These are phyloP conservation scores for Neofelis nebulosa DNA, from an alignment of 2,113 vertebrate genomes.

Conservation along the genomic window DNA sequence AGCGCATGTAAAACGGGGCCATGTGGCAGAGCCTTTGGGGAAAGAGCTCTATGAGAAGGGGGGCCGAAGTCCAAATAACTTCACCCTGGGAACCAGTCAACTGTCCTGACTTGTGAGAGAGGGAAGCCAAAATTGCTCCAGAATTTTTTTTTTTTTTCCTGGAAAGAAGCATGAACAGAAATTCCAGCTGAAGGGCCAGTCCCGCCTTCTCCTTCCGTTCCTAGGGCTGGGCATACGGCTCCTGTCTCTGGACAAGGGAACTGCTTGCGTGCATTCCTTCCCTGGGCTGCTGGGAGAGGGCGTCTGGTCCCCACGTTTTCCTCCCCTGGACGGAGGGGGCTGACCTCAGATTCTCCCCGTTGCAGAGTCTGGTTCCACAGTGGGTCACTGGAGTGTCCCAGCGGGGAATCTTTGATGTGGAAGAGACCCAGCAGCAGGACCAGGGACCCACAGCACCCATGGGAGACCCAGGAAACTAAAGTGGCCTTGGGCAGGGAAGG, in stretches of 20 bases:
- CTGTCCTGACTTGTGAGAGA: background rate
- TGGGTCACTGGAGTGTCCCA: background rate
- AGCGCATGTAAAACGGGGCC: background rate
- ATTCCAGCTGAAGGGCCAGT: background rate
- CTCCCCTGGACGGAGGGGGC: background rate
- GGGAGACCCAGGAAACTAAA: background rate
- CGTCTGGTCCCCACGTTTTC: background rate
- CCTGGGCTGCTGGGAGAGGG: background rate
- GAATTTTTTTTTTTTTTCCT: background rate
- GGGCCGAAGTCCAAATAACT: background rate
- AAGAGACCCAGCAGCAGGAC: background rate
- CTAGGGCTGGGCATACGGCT: background rate
- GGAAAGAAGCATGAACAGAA: constrained; percentile 32
- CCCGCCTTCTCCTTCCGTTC: background rate
- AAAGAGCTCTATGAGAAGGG: background rate
- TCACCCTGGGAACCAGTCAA: background rate
- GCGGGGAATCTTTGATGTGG: background rate
- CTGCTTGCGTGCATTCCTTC: background rate
- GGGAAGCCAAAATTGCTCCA: background rate
- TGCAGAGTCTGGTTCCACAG: too few species aligned
- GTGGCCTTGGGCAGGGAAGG: too few species aligned
- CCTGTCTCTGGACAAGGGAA: background rate
- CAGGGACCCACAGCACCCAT: background rate
- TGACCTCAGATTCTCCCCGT: background rate
- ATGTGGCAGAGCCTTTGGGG: background rate